phyloP scores from a whole-genome alignment of 1,140 invertebrate species.

The Pentalonia nigronervosa region DNA sequence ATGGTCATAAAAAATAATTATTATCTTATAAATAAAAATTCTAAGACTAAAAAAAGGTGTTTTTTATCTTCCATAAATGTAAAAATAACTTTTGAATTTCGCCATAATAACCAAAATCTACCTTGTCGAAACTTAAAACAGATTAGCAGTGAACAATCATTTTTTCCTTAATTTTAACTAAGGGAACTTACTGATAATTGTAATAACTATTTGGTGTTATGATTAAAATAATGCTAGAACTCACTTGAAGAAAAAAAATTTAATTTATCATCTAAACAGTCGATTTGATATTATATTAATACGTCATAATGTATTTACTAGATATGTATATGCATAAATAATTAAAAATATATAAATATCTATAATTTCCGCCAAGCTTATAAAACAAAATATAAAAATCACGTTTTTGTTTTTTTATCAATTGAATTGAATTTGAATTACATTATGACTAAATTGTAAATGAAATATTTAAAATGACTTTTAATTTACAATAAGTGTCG shows the following conservation, averaged over 20 bases:
- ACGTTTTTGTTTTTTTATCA: background rate
- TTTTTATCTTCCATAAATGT: too few species aligned
- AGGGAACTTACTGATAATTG: too few species aligned
- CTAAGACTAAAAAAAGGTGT: background rate
- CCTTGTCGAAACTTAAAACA: too few species aligned
- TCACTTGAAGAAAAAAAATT: background rate
- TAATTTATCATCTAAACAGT: background rate
- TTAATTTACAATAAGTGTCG: background rate
- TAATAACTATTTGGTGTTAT: background rate
- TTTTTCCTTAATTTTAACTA: too few species aligned
- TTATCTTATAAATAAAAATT: background rate
- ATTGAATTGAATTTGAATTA: slow-evolving; percentile 1
- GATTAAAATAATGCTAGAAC: background rate
- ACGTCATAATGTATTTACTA: background rate
- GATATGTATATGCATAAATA: background rate
- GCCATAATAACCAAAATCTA: too few species aligned
- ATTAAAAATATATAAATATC: background rate
- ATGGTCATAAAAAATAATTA: background rate
- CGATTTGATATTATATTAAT: background rate
- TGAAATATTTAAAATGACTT: background rate
- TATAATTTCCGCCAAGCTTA: background rate
- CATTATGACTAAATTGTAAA: background rate
- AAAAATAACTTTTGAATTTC: too few species aligned
- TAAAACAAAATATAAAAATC: slow-evolving; percentile 10
- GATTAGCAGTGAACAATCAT: too few species aligned